Percentiles rank a stretch among this genome's conserved stretches.
These are phyloP conservation scores for Epinephelus fuscoguttatus DNA, from an alignment of 2,113 vertebrate species.

Conservation along the genomic window DNA sequence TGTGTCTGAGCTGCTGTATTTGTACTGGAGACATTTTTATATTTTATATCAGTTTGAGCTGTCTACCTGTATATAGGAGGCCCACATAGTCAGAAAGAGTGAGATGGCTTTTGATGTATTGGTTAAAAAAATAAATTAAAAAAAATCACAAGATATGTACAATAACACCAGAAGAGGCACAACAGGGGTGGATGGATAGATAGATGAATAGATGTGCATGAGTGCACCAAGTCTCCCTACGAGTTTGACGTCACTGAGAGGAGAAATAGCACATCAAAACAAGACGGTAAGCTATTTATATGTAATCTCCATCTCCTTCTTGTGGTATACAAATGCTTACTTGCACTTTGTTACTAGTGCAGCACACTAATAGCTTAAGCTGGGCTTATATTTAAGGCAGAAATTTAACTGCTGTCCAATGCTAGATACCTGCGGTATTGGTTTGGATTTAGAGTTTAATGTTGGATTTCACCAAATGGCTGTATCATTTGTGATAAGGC, in stretches of 20 bases:
- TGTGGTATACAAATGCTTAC: not conserved
- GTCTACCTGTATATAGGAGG: not conserved
- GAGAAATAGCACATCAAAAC: conserved; percentile 19
- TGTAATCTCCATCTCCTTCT: not conserved
- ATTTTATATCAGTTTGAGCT: not conserved
- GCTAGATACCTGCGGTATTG: no score
- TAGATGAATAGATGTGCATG: not conserved
- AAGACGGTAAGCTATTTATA: conserved; percentile 17
- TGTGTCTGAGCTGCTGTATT: not conserved
- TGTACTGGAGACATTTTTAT: no score
- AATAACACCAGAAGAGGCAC: no score
- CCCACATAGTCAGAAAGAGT: not conserved
- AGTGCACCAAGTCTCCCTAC: not conserved
- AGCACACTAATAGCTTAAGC: not conserved
- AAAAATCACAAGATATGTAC: no score
- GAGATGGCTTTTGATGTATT: conserved; percentile 7
- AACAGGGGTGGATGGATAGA: not conserved
- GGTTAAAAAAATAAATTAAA: not conserved
- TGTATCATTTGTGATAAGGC: no score
- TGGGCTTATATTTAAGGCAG: not conserved
- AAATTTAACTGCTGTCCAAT: no score
- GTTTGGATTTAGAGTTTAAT: no score
- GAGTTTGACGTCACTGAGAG: conserved; percentile 4
- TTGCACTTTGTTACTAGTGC: not conserved
- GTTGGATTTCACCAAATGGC: no score